Evolutionary conservation across 2,888 invertebrate genomes (phyloP).

Genomic region (Parapristionchus giblindavisi): DNA sequence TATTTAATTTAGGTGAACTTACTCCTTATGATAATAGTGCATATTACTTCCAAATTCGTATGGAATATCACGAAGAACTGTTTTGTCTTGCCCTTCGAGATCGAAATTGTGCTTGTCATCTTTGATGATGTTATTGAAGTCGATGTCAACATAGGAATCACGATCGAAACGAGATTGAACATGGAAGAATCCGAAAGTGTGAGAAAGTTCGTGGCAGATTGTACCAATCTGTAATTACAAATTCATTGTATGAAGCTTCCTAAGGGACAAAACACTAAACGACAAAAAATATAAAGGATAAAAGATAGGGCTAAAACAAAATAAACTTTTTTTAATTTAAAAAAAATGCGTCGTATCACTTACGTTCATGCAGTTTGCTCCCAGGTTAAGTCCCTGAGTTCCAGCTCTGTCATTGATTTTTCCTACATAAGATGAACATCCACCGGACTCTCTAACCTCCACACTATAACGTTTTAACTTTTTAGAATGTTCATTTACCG

Average conservation of each 20-base stretch:
- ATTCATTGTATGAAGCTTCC: too few relatives aligned
- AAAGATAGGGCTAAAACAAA: neutral
- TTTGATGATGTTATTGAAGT: neutral
- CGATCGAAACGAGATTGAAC: slow-evolving; percentile 25
- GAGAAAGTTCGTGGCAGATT: slow-evolving; percentile 26
- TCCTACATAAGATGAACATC: slow-evolving; percentile 32
- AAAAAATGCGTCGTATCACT: neutral
- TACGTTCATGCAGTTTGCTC: slow-evolving; percentile 10
- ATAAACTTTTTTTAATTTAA: neutral
- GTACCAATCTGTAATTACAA: slow-evolving; percentile 10
- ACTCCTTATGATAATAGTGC: slow-evolving; percentile 28
- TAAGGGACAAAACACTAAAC: neutral
- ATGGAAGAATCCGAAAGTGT: slow-evolving; percentile 27
- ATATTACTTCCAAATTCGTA: slow-evolving; percentile 32
- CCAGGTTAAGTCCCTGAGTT: slow-evolving; percentile 9
- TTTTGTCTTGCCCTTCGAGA: neutral
- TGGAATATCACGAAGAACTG: neutral
- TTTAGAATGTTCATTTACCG: too few relatives aligned
- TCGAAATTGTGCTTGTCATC: slow-evolving; percentile 11
- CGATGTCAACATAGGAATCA: slow-evolving; percentile 11
- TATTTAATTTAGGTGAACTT: too few relatives aligned
- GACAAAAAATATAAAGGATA: neutral
- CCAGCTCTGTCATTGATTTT: slow-evolving; percentile 9
- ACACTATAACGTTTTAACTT: neutral
- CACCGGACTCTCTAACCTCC: neutral